Evolutionary conservation across 2,797 vertebrate species (phyloP).

Genomic region (Eurystomus glaucurus): DNA sequence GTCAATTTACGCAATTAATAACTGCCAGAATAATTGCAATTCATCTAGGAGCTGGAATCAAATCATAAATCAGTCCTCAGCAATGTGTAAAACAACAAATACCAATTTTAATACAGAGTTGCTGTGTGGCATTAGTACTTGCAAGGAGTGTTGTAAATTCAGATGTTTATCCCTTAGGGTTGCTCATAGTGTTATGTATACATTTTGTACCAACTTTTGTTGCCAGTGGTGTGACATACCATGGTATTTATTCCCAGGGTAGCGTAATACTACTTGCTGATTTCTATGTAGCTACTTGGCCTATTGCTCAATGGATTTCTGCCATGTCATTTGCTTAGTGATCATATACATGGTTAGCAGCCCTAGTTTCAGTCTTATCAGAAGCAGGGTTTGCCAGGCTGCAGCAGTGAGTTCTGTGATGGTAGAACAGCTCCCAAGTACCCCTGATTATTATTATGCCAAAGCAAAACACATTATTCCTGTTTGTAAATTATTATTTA

Average conservation of each 20-base stretch:
- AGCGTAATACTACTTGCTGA: neutral
- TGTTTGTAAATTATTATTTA: neutral
- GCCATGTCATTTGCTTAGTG: neutral
- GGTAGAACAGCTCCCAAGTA: neutral
- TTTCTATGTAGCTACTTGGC: neutral
- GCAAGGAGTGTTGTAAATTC: neutral
- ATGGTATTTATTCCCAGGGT: neutral
- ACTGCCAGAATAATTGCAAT: slow-evolving; percentile 24
- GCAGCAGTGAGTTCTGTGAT: neutral
- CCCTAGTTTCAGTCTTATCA: neutral
- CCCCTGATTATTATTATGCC: neutral
- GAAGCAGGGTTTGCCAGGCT: neutral
- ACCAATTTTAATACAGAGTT: neutral
- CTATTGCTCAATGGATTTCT: neutral
- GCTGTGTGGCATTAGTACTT: neutral
- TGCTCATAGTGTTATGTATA: neutral
- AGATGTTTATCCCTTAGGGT: neutral
- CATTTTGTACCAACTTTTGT: neutral
- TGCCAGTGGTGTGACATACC: neutral
- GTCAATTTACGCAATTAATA: slow-evolving; percentile 15
- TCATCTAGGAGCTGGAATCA: slow-evolving; percentile 21
- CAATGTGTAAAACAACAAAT: neutral
- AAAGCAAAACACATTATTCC: neutral
- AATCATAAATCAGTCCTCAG: neutral
- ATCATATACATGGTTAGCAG: neutral